phyloP scores from a whole-genome alignment of 2,888 invertebrate species.

The Cataglyphis rosenhaueri region DNA sequence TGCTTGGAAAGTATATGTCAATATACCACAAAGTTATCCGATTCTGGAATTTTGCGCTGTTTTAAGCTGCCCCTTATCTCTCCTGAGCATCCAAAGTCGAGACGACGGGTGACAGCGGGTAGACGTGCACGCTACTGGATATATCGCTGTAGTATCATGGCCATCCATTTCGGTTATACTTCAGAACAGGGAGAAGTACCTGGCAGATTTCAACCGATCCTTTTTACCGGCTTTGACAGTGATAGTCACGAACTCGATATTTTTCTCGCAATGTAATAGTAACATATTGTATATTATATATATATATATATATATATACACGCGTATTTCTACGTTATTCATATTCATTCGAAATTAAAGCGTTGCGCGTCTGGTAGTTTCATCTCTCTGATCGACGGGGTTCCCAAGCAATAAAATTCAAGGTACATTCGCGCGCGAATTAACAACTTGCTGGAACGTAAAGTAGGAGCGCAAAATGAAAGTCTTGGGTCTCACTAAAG shows the following conservation, averaged over 20 bases:
- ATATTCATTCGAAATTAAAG: conserved; percentile 7
- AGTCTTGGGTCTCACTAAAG: conserved; percentile 12
- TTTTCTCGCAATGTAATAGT: neutral
- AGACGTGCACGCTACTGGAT: conserved; percentile 12
- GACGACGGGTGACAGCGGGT: conserved; percentile 50
- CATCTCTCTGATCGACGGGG: neutral
- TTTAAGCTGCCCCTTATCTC: conserved; percentile 21
- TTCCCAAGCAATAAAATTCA: conserved; percentile 20
- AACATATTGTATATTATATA: neutral
- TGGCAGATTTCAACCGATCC: neutral
- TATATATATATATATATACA: neutral
- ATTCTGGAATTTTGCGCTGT: conserved; percentile 32
- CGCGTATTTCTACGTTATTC: neutral
- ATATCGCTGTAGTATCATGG: neutral
- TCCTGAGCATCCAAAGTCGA: conserved; percentile 34
- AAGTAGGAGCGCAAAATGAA: conserved; percentile 43
- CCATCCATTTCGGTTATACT: conserved; percentile 32
- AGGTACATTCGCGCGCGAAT: conserved; percentile 23
- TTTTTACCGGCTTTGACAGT: conserved; percentile 5
- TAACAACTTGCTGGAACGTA: conserved; percentile 30
- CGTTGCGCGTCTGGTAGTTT: neutral
- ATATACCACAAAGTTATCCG: conserved; percentile 25
- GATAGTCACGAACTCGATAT: neutral
- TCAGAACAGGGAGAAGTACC: neutral
- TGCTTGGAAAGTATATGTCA: conserved; percentile 1